Base-by-base conservation (phyloP, 2,113 vertebrate genomes). In the Corythaixoides concolor region DNA sequence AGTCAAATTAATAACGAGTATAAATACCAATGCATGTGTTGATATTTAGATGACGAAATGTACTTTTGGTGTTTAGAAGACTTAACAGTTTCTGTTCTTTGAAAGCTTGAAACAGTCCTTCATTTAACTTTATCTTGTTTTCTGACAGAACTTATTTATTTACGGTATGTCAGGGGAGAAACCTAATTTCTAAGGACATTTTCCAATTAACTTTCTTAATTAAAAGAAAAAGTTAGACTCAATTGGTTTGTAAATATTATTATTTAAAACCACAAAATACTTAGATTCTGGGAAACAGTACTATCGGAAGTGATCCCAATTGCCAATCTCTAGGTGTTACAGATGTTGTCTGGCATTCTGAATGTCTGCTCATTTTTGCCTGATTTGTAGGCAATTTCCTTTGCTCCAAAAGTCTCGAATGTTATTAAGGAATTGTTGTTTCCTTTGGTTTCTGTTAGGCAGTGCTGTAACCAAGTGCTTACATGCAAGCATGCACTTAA, bases 141-240 rank as follows among this genome's bases (percentile, higher is more conserved):
- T 91, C 35, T 7, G 23, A 74, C 26, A 59, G 26, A 75, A 60
- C 77, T 88, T 92, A 68, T 64, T 96, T 95, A 95, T 89, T 91
- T 89, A 89, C 82, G 76, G 58, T 39, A 67, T 43, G 78, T 69
- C 90, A 95, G 47, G 78, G 78, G 85, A 95, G 62, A 79, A 95
- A 82, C 28, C 37, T 74, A 35, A 94, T 94, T 94, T 89, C 85
- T 77, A 64, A 88, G 30, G 60, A 77, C 59, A 84, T 88, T 95
- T 94, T 96, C 88, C 79, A 96, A 84, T 92, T 93, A 94, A 74
- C 35, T 88, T 79, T 53, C 77, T 83, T 75, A 96, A 89, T 90
- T 81, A 88, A 90, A 85, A 85, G 50, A 41, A 82, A 53, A 94
- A 77, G 90, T 94, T 77, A 70, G 70, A 64, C 28, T 87, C 58